phyloP scores from a whole-genome alignment of 2,888 invertebrate species.

The Hydriomena furcata region DNA sequence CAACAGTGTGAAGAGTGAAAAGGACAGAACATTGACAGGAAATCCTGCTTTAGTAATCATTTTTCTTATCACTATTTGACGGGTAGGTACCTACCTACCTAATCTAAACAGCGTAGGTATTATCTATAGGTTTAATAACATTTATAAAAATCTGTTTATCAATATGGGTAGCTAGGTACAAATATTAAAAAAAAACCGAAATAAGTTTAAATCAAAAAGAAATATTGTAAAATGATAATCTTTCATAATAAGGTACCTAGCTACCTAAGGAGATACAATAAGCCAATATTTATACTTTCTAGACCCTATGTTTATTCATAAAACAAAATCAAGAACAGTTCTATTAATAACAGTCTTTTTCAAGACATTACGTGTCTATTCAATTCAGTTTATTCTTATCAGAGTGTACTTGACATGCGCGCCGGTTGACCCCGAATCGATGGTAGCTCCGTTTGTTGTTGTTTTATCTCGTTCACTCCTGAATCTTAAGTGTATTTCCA shows the following conservation, averaged over 20 bases:
- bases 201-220: too few relatives aligned
- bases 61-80: constrained; percentile 7
- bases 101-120: too few relatives aligned
- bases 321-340: too few relatives aligned
- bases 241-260: too few relatives aligned
- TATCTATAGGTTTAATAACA: neutral
- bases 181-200: too few relatives aligned
- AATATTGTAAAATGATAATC: too few relatives aligned
- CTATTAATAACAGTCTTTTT: neutral
- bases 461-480: constrained; percentile 58
- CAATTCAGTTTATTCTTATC: constrained; percentile 57
- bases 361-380: constrained; percentile 10
- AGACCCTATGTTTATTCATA: too few relatives aligned
- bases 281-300: too few relatives aligned
- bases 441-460: constrained; percentile 72
- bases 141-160: too few relatives aligned
- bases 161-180: too few relatives aligned
- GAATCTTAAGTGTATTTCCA: constrained; percentile 21
- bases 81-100: constrained; percentile 1
- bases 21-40: constrained; percentile 33
- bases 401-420: constrained; percentile 74
- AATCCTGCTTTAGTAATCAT: constrained; percentile 32
- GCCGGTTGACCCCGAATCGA: constrained; percentile 73
- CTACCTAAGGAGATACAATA: too few relatives aligned
- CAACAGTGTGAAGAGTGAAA: constrained; percentile 32